Percentiles rank a stretch among this genome's conserved stretches.
Evolutionary conservation across 2,888 invertebrate species (phyloP).

Genomic region (Myathropa florea): DNA sequence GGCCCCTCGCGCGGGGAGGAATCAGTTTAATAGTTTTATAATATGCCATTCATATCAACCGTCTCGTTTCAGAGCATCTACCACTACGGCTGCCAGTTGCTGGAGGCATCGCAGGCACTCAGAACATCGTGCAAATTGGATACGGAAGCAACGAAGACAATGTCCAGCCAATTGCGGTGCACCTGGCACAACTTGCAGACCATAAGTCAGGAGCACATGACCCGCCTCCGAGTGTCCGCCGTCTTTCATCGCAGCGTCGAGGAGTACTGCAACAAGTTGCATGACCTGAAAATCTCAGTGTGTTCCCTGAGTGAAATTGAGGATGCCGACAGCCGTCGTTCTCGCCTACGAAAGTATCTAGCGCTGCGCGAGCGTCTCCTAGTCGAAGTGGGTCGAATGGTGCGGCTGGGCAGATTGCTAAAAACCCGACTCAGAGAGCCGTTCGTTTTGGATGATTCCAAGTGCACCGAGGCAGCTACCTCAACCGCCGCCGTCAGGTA

Average conservation of each 20-base stretch:
- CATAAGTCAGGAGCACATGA: constrained; percentile 88
- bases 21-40: constrained; percentile 25
- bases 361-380: constrained; percentile 84
- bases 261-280: constrained; percentile 84
- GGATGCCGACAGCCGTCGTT: constrained; percentile 80
- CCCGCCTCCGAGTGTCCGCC: constrained; percentile 87
- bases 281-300: constrained; percentile 84
- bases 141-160: constrained; percentile 82
- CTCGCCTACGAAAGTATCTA: constrained; percentile 83
- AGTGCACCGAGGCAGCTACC: constrained; percentile 27
- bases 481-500: constrained; percentile 76
- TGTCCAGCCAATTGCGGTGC: constrained; percentile 83
- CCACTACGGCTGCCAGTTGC: constrained; percentile 89
- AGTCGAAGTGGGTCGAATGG: constrained; percentile 87
- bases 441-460: constrained; percentile 80
- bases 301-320: constrained; percentile 80
- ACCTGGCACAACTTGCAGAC: constrained; percentile 87
- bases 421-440: constrained; percentile 86
- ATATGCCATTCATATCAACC: constrained; percentile 12
- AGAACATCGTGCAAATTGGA: constrained; percentile 87
- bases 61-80: constrained; percentile 85
- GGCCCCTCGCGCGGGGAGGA: not conserved
- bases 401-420: constrained; percentile 85
- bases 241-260: constrained; percentile 88
- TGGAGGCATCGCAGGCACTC: constrained; percentile 87